A percentile compares a stretch with the other conserved stretches of the same genome.
phyloP scores from a whole-genome alignment of 35 echinoderm and acorn worm species.

The Lytechinus variegatus region DNA sequence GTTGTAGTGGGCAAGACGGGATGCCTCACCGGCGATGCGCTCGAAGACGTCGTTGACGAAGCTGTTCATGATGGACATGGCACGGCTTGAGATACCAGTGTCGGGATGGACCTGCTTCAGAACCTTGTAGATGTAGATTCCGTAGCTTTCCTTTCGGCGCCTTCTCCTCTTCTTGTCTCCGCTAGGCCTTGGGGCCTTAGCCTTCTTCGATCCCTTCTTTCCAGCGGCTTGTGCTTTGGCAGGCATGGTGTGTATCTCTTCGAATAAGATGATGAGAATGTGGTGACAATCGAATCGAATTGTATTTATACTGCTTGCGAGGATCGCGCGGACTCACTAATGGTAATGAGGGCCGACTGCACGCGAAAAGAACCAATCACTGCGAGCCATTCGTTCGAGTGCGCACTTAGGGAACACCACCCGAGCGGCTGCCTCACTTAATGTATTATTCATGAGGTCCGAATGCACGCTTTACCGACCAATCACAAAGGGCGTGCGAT shows the following conservation, averaged over 20 bases:
- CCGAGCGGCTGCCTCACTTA: neutral
- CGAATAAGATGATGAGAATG: neutral
- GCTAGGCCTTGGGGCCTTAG: conserved; percentile 49
- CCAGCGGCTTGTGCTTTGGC: conserved; percentile 63
- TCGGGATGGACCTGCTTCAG: conserved; percentile 97
- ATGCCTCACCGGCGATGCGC: conserved; percentile 87
- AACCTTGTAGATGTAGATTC: conserved; percentile 98
- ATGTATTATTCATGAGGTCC: neutral
- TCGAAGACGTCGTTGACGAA: conserved; percentile 95
- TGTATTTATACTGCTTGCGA: conserved; percentile 39
- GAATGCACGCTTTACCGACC: neutral
- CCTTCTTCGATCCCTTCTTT: conserved; percentile 78
- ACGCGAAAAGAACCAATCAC: conserved; percentile 3
- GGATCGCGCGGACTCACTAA: neutral
- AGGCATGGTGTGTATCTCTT: conserved; percentile 44
- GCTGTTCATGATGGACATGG: conserved; percentile 99
- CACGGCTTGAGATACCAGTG: conserved; percentile 91
- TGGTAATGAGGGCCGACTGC: neutral
- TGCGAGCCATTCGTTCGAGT: neutral
- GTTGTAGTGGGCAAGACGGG: conserved; percentile 90
- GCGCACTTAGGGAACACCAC: neutral
- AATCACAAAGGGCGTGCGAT: neutral
- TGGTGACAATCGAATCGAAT: neutral
- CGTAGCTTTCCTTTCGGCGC: conserved; percentile 77
- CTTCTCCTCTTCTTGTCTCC: conserved; percentile 67